Conservation (phyloP, 2,797 vertebrate genomes). For the Phoeniculus purpureus region DNA sequence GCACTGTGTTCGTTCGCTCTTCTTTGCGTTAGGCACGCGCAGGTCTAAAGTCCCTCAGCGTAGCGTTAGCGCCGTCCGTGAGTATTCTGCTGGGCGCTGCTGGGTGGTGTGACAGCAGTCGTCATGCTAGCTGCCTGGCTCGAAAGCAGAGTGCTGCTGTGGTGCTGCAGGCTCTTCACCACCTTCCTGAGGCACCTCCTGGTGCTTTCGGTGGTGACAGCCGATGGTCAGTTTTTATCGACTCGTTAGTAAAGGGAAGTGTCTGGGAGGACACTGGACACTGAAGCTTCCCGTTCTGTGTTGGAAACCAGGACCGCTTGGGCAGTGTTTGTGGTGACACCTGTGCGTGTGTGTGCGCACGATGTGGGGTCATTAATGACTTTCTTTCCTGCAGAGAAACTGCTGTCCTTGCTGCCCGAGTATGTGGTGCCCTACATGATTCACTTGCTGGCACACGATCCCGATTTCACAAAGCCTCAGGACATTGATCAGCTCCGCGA, state of each 20-base stretch:
- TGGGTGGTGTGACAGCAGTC: neutral
- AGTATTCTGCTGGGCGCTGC: neutral
- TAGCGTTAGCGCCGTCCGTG: neutral
- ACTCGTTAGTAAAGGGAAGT: neutral
- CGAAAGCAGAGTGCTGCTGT: neutral
- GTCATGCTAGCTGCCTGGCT: neutral
- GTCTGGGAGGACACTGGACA: neutral
- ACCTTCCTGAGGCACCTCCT: neutral
- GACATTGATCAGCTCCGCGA: conserved; percentile 97
- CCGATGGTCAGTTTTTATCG: neutral
- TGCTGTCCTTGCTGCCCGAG: conserved; percentile 93
- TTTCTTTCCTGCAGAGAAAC: conserved; percentile 85
- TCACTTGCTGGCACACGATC: conserved; percentile 96
- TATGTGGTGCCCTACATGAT: conserved; percentile 99
- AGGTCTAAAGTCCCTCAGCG: neutral
- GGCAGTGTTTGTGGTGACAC: neutral
- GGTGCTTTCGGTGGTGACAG: neutral
- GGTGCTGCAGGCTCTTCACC: neutral
- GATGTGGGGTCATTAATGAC: neutral
- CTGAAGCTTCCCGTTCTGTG: neutral
- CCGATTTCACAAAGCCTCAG: conserved; percentile 98
- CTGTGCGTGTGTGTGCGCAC: neutral
- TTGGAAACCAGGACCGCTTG: neutral
- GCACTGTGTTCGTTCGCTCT: neutral
- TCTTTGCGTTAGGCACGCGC: neutral